Percentiles rank a stretch among this genome's conserved stretches.
Evolutionary conservation across 2,797 vertebrate genomes (phyloP).

Genomic region (Meda fulgida): DNA sequence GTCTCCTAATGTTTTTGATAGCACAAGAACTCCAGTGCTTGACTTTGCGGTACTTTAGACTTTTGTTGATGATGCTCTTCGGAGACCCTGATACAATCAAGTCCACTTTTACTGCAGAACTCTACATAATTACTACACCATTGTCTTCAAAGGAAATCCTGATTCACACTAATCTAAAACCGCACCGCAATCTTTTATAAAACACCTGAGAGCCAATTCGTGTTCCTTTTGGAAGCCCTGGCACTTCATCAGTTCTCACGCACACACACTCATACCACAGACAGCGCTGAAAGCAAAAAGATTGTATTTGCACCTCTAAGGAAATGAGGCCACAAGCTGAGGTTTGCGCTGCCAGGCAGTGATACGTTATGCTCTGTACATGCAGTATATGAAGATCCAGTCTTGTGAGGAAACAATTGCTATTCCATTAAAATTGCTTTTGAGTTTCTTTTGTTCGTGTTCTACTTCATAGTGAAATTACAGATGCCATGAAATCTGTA

Average conservation of each 20-base stretch:
- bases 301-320: slow-evolving; percentile 57
- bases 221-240: slow-evolving; percentile 52
- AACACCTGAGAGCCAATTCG: slow-evolving; percentile 53
- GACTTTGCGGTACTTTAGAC: slow-evolving; percentile 54
- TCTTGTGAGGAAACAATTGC: slow-evolving; percentile 42
- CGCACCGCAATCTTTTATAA: slow-evolving; percentile 54
- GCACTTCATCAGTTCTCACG: slow-evolving; percentile 57
- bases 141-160: slow-evolving; percentile 51
- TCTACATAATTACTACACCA: slow-evolving; percentile 56
- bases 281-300: slow-evolving; percentile 53
- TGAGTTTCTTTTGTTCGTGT: slow-evolving; percentile 34
- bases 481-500: slow-evolving; percentile 33
- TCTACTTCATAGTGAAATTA: slow-evolving; percentile 46
- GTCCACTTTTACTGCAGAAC: slow-evolving; percentile 50
- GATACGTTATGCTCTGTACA: slow-evolving; percentile 28
- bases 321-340: slow-evolving; percentile 39
- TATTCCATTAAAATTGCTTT: slow-evolving; percentile 43
- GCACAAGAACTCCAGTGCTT: slow-evolving; percentile 38
- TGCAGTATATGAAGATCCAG: slow-evolving; percentile 26
- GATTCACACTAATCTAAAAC: slow-evolving; percentile 45
- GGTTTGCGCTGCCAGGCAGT: slow-evolving; percentile 42
- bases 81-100: slow-evolving; percentile 56
- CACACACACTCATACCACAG: slow-evolving; percentile 35
- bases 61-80: slow-evolving; percentile 49
- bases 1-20: slow-evolving; percentile 37